Evolutionary conservation across 2,888 invertebrate genomes (phyloP).

Genomic region (Pyrrhosoma nymphula): DNA sequence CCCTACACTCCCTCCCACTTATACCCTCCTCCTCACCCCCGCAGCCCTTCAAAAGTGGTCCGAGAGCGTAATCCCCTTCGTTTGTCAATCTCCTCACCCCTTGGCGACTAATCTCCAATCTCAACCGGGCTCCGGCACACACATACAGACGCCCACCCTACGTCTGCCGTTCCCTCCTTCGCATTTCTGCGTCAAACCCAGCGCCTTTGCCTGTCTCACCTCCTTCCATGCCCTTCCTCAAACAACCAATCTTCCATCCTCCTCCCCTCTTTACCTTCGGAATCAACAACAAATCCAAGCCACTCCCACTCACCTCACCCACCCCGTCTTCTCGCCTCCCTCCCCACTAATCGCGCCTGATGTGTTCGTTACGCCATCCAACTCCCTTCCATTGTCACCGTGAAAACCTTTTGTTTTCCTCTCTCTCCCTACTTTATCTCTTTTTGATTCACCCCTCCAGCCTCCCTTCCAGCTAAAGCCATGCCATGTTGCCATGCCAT

Average conservation of each 20-base stretch:
- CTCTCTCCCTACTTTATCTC: slow-evolving; percentile 3
- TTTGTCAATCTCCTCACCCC: slow-evolving; percentile 42
- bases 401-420: slow-evolving; percentile 41
- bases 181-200: slow-evolving; percentile 1
- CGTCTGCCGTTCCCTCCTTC: not conserved
- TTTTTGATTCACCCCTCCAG: not conserved
- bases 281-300: slow-evolving; percentile 53
- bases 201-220: not conserved
- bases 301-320: not conserved
- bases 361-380: slow-evolving; percentile 44
- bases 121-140: slow-evolving; percentile 24
- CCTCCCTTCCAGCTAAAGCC: not conserved
- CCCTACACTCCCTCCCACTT: not conserved
- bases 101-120: slow-evolving; percentile 45
- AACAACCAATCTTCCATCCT: slow-evolving; percentile 16
- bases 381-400: slow-evolving; percentile 48
- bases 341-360: slow-evolving; percentile 53
- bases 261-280: slow-evolving; percentile 41
- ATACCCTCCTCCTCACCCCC: not conserved
- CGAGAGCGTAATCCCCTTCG: slow-evolving; percentile 52
- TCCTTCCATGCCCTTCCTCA: not conserved
- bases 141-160: not conserved
- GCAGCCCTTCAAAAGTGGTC: not conserved
- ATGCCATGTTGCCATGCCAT: no score
- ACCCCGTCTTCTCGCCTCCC: not conserved